Evolutionary conservation across 2,797 vertebrate genomes (phyloP), one percentile per base, ranked within the genome.

Genomic region (Schizothorax lantsangensis): DNA sequence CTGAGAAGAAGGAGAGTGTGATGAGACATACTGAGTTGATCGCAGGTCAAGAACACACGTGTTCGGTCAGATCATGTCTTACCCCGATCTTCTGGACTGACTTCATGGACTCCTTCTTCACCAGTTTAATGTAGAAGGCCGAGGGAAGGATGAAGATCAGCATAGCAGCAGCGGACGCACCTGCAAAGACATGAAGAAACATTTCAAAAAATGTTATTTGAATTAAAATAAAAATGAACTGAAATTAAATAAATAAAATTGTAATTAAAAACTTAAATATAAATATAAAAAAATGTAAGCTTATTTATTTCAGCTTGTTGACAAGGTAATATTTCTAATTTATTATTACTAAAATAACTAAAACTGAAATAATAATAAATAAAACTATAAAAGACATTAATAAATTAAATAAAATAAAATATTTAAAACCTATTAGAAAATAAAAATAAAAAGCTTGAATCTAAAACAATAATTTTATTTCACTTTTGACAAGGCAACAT

Each of bases 21-120:
- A 72, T 72, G 81, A 82, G 79, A 80, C 19, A 23, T 6, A 71
- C 36, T 3, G 68, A 23, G 74, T 23, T 5, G 6, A 47, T 9
- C 47, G 2, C 49, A 66, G 36, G 4, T 43, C 21, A 26, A 62
- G 15, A 30, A 66, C 59, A 81, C 57, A 21, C 26, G 2, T 4
- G 64, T 66, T 66, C 5, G 15, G 64, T 66, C 68, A 30, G 73
- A n/a, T 54, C 74, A 36, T 36, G 11, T 23, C 96, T 93, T 94
- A 99, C 98, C 97, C 97, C 97, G 5, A 99, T 98, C 94, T 99
- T 99, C n/a, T 99, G 98, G 84, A 97, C 79, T 0, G 98, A 99
- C 86, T 95, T 98, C 96, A 97, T 96, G 40, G 97, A 82, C 88
- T 99, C 98, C 86, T 99, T 99, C 95, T 99, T 97, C 78, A 99